These are phyloP conservation scores for Palloptera scutellata DNA, from an alignment of 2,888 invertebrate genomes.

Conservation along the genomic window DNA sequence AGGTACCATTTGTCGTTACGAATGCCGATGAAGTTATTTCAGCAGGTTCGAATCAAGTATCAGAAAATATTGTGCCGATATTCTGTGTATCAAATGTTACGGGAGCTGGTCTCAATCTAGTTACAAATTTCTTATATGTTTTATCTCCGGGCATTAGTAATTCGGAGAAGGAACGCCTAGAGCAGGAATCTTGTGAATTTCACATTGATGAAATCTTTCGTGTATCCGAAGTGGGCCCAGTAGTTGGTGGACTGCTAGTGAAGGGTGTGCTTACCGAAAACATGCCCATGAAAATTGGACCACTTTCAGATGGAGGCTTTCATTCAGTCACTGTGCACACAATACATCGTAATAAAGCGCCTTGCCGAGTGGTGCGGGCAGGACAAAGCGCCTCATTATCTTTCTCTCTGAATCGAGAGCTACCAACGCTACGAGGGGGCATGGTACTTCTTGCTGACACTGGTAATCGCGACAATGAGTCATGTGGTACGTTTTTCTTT, in stretches of 20 bases:
- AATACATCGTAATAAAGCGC: conserved; percentile 91
- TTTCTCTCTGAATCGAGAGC: conserved; percentile 64
- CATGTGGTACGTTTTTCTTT: conserved; percentile 71
- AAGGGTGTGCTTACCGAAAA: conserved; percentile 89
- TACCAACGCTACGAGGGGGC: conserved; percentile 76
- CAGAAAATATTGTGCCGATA: conserved; percentile 76
- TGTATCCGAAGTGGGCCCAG: conserved; percentile 82
- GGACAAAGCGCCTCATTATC: conserved; percentile 89
- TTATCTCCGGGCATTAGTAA: conserved; percentile 73
- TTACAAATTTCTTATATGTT: conserved; percentile 87
- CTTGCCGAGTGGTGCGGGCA: conserved; percentile 85
- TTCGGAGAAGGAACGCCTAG: conserved; percentile 74
- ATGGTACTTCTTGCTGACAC: conserved; percentile 79
- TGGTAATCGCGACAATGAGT: conserved; percentile 61
- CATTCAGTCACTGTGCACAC: conserved; percentile 78
- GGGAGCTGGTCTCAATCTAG: conserved; percentile 81
- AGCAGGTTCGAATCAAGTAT: conserved; percentile 72
- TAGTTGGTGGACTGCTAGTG: conserved; percentile 84
- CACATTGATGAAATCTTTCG: conserved; percentile 95
- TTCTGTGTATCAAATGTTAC: conserved; percentile 91
- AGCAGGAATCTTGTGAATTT: conserved; percentile 81
- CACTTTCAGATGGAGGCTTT: conserved; percentile 81
- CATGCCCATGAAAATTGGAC: conserved; percentile 78
- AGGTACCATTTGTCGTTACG: conserved; percentile 72
- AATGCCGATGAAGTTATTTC: conserved; percentile 78